These are phyloP conservation scores for Sebastes taczanowskii DNA, from an alignment of 2,797 vertebrate species.

Conservation along the genomic window DNA sequence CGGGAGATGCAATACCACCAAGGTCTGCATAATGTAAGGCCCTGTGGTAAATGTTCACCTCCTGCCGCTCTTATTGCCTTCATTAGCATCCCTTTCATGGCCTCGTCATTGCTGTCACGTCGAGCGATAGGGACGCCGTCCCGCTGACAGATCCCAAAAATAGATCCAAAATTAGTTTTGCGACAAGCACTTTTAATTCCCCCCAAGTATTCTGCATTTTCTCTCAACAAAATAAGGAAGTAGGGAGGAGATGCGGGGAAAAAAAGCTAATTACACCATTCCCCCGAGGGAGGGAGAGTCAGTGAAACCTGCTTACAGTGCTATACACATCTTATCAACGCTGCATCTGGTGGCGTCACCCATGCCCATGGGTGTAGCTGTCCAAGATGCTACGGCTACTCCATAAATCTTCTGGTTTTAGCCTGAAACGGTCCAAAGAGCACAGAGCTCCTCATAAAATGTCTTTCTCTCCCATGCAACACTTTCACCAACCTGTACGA, in stretches of 20 bases:
- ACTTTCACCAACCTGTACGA: background rate
- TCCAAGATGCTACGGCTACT: slow-evolving; percentile 44
- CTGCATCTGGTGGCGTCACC: slow-evolving; percentile 64
- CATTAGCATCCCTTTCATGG: slow-evolving; percentile 75
- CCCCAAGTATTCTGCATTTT: slow-evolving; percentile 66
- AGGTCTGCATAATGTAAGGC: slow-evolving; percentile 70
- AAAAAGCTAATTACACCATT: slow-evolving; percentile 71
- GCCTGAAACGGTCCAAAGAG: slow-evolving; percentile 29
- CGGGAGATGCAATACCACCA: slow-evolving; percentile 56
- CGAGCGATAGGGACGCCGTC: slow-evolving; percentile 38
- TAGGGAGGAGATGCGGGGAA: slow-evolving; percentile 35
- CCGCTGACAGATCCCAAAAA: slow-evolving; percentile 67
- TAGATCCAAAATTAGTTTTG: slow-evolving; percentile 73
- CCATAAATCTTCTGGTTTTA: slow-evolving; percentile 58
- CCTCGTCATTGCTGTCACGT: slow-evolving; percentile 52
- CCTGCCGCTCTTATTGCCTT: slow-evolving; percentile 59
- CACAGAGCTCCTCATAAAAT: slow-evolving; percentile 17
- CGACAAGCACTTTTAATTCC: slow-evolving; percentile 69
- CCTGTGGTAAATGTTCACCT: slow-evolving; percentile 68
- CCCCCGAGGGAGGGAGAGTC: slow-evolving; percentile 56
- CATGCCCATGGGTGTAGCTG: slow-evolving; percentile 59
- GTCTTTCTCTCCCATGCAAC: background rate
- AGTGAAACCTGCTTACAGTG: slow-evolving; percentile 74
- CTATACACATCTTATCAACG: slow-evolving; percentile 62
- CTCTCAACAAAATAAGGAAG: slow-evolving; percentile 65